phyloP scores from a whole-genome alignment of 2,888 invertebrate species.

The Neoitamus cyanurus region DNA sequence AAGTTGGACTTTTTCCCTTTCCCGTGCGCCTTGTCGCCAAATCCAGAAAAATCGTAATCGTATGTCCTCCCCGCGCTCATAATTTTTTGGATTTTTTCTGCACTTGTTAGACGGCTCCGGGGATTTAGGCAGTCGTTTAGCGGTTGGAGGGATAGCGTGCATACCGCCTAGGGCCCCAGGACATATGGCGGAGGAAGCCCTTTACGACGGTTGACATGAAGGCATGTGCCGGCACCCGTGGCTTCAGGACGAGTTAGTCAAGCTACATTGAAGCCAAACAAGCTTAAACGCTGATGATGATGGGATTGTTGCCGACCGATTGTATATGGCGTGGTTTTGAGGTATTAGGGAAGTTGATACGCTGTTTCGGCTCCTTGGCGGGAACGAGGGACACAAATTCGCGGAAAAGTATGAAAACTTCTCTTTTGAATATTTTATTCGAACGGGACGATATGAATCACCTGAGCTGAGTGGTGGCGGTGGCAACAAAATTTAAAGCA shows the following conservation, averaged over 20 bases:
- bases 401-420: constrained; percentile 36
- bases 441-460: constrained; percentile 34
- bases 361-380: neutral
- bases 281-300: constrained; percentile 46
- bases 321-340: constrained; percentile 43
- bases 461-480: neutral
- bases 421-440: constrained; percentile 35
- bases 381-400: constrained; percentile 11
- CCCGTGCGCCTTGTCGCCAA: neutral
- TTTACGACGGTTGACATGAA: constrained; percentile 40
- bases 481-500: neutral
- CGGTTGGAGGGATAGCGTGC: constrained; percentile 34
- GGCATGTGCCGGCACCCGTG: neutral
- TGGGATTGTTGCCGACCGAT: constrained; percentile 41
- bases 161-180: neutral
- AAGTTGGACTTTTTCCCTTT: neutral
- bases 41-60: constrained; percentile 44
- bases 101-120: neutral
- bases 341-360: constrained; percentile 46
- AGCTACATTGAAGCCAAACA: constrained; percentile 45
- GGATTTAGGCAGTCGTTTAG: constrained; percentile 42
- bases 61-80: constrained; percentile 43
- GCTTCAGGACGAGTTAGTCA: constrained; percentile 19
- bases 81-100: constrained; percentile 41
- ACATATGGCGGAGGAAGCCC: constrained; percentile 44